Evolutionary conservation across 2,113 vertebrate species (phyloP), one percentile per base, ranked within the genome.

Genomic region (Stegastes partitus): DNA sequence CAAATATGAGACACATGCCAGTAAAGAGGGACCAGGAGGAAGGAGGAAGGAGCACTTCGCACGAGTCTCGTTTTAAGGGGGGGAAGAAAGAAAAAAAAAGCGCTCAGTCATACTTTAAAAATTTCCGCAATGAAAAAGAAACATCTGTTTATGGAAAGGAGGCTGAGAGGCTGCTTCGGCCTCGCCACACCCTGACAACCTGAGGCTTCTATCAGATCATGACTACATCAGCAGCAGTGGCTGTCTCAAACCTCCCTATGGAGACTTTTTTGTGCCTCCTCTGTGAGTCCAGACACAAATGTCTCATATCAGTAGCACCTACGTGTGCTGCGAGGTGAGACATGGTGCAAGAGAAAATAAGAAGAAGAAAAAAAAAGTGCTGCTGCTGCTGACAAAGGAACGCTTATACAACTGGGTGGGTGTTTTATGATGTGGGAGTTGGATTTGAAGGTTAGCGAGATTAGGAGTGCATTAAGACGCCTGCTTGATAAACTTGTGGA

Each of bases 1-100:
- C 77, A 88, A 87, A 89, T 87, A 88, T 81, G 79, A 89, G 85
- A 76, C 73, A 53, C 62, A 77, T 19, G 45, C 63, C 1, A 44
- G 16, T 54, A 61, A 62, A 15, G 64, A 56, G 26, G 49, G 26
- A 59, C 54, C n/a, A 34, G 31, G 8, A 34, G 31, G 31, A 34
- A 44, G 51, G 22, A 42, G 42, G 62, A 28, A 26, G 11, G 34
- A 70, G 42, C 37, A 5, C 63, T 58, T 87, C 83, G 76, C 59
- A 70, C 58, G 4, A 56, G 72, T 75, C 76, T 81, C 65, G 19
- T 58, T 81, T 73, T 51, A 19, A 73, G 34, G 47, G 28, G 12
- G 3, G n/a, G n/a, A n/a, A n/a, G n/a, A n/a, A n/a, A n/a, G n/a
- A n/a, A n/a, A 75, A 10, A 23, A 72, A 75, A 53, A 72, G 26